Base-by-base conservation (phyloP, 2,888 invertebrate genomes). In the Drosophila diplacantha region DNA sequence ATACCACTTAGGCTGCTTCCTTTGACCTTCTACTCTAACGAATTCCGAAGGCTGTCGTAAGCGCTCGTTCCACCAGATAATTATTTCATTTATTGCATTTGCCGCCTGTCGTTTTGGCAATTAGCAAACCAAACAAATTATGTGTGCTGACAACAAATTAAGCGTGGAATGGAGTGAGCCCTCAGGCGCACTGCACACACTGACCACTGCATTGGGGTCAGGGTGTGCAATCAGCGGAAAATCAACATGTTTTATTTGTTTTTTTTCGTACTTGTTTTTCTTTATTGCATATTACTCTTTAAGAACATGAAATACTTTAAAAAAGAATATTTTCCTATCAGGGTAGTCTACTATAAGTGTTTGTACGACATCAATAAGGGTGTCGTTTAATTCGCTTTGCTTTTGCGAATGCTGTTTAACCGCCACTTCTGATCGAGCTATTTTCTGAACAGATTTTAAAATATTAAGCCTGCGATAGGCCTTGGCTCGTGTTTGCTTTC, bases 1-100 rank as follows among this genome's bases (percentile, higher is more conserved):
- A 41, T 22, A 39, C 14, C 14, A 20, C n/a, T 22, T 22, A 5
- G 39, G 0, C n/a, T 14, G 54, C 16, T 22, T 18, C 37, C 37
- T 26, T 58, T 46, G 11, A 3, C n/a, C 50, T 31, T 35, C 5
- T 6, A 16, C n/a, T 26, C 24, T 43, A 49, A 50, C 9, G 4
- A 32, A 16, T 44, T 37, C 7, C 22, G 37, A 61, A 38, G 51
- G 51, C 53, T 47, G 69, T 64, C 71, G 46, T 34, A 66, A 31
- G 66, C 72, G 60, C 75, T 70, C 70, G 61, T 62, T 69, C 57
- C 41, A 64, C 50, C 63, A 70, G 72, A 73, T 78, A 72, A 67
- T 75, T 73, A 69, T 70, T 54, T 64, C 64, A 78, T 81, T 80
- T 73, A 77, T 81, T 61, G 73, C 61, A 49, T 56, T 69, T 71